Evolutionary conservation across 2,888 invertebrate species (phyloP).

Genomic region (Pilophorus perplexus): DNA sequence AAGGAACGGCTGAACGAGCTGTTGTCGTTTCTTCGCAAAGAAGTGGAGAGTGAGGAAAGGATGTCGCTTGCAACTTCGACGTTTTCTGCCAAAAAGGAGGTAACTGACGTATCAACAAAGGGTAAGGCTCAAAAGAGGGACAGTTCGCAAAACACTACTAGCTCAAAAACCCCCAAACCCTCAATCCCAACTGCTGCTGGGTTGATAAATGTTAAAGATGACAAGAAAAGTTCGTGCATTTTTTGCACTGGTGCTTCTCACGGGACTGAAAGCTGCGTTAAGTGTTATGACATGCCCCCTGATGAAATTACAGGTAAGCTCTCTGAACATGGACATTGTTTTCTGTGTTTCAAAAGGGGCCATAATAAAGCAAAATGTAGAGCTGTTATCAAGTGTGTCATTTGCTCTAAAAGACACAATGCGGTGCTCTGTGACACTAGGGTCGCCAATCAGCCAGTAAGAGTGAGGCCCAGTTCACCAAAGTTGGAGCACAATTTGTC

Average conservation of each 20-base stretch:
- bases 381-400: conserved; percentile 1
- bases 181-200: conserved; percentile 42
- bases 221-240: background rate
- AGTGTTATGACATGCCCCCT: conserved; percentile 43
- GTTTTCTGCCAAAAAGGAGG: background rate
- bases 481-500: background rate
- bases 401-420: background rate
- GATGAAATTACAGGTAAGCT: conserved; percentile 41
- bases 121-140: background rate
- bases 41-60: conserved; percentile 48
- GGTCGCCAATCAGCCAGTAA: background rate
- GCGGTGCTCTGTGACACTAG: conserved; percentile 2
- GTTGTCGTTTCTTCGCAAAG: conserved; percentile 46
- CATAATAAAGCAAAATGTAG: background rate
- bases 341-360: conserved; percentile 47
- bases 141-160: background rate
- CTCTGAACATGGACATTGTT: conserved; percentile 47
- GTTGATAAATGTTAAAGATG: conserved; percentile 41
- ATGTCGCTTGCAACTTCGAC: conserved; percentile 43
- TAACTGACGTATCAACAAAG: background rate
- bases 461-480: background rate
- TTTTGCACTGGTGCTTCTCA: conserved; percentile 44
- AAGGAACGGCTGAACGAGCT: conserved; percentile 23
- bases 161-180: no score
- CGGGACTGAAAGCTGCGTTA: conserved; percentile 44